Evolutionary conservation across 2,888 invertebrate genomes (phyloP).

Genomic region (Mesorhabditis spiculigera): DNA sequence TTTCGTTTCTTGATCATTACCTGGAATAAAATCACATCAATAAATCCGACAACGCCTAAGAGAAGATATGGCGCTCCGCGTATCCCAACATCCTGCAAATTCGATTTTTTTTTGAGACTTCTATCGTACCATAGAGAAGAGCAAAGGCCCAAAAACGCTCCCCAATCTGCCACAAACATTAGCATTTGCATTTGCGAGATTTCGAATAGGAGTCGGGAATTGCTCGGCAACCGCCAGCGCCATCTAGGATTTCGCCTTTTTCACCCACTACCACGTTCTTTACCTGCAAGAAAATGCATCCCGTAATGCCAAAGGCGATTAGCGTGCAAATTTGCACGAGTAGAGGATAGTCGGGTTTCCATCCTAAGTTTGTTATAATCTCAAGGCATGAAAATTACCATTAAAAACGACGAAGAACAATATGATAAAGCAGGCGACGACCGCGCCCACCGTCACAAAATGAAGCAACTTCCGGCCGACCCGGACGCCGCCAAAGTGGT

Average conservation of each 20-base stretch:
- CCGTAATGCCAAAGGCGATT: conserved; percentile 38
- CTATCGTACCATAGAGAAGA: conserved; percentile 31
- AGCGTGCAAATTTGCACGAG: conserved; percentile 28
- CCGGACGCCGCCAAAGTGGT: conserved; percentile 31
- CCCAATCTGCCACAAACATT: conserved; percentile 39
- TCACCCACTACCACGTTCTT: neutral
- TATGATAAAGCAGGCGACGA: conserved; percentile 30
- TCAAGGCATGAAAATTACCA: conserved; percentile 11
- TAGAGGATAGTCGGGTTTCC: conserved; percentile 7
- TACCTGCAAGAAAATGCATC: conserved; percentile 34
- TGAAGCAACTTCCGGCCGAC: conserved; percentile 35
- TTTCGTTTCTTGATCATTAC: conserved; percentile 39
- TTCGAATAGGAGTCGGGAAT: conserved; percentile 39
- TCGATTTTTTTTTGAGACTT: neutral
- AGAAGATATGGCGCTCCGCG: conserved; percentile 25
- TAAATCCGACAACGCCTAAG: conserved; percentile 21
- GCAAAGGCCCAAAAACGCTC: conserved; percentile 36
- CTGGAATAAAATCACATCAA: conserved; percentile 26
- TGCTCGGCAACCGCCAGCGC: conserved; percentile 29
- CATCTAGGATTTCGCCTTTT: neutral
- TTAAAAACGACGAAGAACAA: conserved; percentile 25
- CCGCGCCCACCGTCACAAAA: conserved; percentile 32
- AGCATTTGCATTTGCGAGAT: conserved; percentile 33
- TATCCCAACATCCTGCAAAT: neutral
- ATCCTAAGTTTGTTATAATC: neutral